Evolutionary conservation across 2,113 vertebrate species (phyloP), one percentile per base, ranked within the genome.

Genomic region (Varanus salvator): DNA sequence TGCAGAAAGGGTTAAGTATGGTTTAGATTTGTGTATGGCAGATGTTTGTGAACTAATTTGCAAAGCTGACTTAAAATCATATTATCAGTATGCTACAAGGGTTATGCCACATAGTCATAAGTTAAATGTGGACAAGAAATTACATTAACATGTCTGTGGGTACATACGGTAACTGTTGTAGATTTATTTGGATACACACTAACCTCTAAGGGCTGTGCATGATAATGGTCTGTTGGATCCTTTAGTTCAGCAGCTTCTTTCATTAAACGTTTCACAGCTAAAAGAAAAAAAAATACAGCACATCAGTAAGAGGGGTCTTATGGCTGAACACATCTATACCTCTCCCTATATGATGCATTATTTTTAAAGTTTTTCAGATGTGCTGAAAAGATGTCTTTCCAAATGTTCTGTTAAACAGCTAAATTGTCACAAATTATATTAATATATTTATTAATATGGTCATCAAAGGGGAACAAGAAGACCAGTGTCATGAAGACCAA

Each of bases 261-360:
- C 99, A 99, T 99, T 96, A 99, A 97, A 95, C 99, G 98, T 95
- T 99, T 99, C 88, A 99, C 99, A 93, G 99, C 99, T 99, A 89
- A 94, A 96, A 95, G 87, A 90, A 92, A 96, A 94, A 96, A 95
- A 90, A 84, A 85, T 90, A 93, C 1, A 92, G n/a, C 85, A 92
- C 76, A 91, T 8, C 71, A 86, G 94, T 87, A 94, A 38, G 3
- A 89, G 87, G 48, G 44, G 77, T 25, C 3, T 50, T 66, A 74
- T 74, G 25, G 68, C 15, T 72, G 48, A 69, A 38, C 57, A 84
- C 29, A 50, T 66, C 54, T 54, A 54, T 88, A 44, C 38, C 9
- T n/a, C 17, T 7, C 25, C 69, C 11, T 15, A 12, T 23, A 44
- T 44, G 38, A 44, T 44, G 38, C 38, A 44, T 44, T 44, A 44